Evolutionary conservation across 2,113 vertebrate species (phyloP).

Genomic region (Callospermophilus lateralis): DNA sequence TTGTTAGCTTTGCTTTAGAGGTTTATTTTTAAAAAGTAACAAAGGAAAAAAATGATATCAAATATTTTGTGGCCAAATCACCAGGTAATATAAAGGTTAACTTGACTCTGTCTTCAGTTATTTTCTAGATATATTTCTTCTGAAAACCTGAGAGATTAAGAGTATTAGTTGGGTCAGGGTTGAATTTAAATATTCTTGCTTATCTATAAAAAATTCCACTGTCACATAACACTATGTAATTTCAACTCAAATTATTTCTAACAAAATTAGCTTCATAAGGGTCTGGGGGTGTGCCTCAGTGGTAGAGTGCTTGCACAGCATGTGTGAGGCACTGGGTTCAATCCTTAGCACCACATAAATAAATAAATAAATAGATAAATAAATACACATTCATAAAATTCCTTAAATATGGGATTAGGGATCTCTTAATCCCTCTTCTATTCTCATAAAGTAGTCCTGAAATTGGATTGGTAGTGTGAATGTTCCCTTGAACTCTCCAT

Average conservation of each 20-base stretch:
- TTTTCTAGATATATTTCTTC: background rate
- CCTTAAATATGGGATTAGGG: background rate
- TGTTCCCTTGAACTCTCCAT: background rate
- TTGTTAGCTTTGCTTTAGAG: background rate
- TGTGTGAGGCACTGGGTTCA: no score
- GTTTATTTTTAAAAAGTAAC: background rate
- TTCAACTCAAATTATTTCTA: background rate
- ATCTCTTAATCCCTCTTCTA: background rate
- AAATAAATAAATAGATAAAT: no score
- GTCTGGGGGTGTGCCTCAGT: no score
- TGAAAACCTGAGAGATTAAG: background rate
- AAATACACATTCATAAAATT: background rate
- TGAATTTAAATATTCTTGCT: conserved; percentile 8
- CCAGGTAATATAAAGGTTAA: background rate
- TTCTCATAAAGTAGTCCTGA: background rate
- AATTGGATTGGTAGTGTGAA: background rate
- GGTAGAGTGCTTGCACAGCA: no score
- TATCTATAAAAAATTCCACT: background rate
- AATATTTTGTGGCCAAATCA: background rate
- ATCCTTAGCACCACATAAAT: no score
- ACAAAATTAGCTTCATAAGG: no score
- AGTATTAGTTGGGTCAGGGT: background rate
- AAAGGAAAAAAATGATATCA: background rate
- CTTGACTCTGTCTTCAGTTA: background rate
- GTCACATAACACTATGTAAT: background rate